These are phyloP conservation scores for Tapera naevia DNA, from an alignment of 2,797 vertebrate species.

Conservation along the genomic window DNA sequence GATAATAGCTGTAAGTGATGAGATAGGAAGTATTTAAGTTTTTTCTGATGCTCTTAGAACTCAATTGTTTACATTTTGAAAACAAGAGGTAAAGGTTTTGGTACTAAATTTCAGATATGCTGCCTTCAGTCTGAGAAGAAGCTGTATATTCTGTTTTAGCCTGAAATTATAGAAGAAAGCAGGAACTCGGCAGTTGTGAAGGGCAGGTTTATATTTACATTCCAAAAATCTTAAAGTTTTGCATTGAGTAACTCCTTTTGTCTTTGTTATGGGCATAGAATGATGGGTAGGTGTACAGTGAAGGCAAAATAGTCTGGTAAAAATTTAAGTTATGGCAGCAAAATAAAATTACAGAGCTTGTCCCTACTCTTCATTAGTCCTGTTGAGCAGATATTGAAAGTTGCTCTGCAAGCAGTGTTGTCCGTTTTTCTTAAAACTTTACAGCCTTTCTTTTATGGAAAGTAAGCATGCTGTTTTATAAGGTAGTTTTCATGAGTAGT, in stretches of 20 bases:
- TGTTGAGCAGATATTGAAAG: not conserved
- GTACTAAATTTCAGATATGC: not conserved
- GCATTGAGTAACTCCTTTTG: not conserved
- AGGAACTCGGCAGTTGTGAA: not conserved
- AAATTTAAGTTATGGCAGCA: not conserved
- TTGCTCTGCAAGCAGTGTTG: not conserved
- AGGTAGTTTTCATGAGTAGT: not conserved
- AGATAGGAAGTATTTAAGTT: not conserved
- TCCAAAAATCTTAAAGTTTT: not conserved
- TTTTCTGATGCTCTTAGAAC: not conserved
- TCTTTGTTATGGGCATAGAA: not conserved
- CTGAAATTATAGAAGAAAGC: not conserved
- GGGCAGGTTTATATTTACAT: not conserved
- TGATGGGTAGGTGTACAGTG: not conserved
- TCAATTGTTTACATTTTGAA: not conserved
- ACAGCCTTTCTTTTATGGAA: not conserved
- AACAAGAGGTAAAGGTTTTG: not conserved
- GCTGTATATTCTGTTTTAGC: not conserved
- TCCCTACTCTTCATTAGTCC: not conserved
- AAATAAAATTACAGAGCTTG: not conserved
- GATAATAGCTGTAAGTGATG: not conserved
- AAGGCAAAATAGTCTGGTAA: not conserved
- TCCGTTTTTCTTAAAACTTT: not conserved
- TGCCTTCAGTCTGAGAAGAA: not conserved
- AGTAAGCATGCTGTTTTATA: not conserved